Percentiles rank a stretch among this genome's conserved stretches.
Evolutionary conservation across 2,888 invertebrate species (phyloP).

Genomic region (Leptothorax acervorum): DNA sequence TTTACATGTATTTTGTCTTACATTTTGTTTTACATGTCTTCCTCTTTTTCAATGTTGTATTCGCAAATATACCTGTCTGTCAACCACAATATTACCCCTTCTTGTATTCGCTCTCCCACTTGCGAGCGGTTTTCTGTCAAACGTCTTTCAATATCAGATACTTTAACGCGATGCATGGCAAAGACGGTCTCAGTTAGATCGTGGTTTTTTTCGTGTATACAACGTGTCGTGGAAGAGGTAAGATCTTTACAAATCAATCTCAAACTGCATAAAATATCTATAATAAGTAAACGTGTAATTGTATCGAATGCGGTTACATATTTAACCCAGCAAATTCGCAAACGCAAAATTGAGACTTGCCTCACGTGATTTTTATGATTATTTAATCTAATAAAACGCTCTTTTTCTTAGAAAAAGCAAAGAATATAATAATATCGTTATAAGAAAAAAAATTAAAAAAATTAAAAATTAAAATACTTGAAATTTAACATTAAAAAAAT

Average conservation of each 20-base stretch:
- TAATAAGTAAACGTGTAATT: background rate
- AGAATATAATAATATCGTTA: background rate
- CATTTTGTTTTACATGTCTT: background rate
- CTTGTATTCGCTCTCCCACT: background rate
- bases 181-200: slow-evolving; percentile 2
- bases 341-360: background rate
- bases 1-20: background rate
- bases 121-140: background rate
- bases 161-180: background rate
- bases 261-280: background rate
- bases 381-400: background rate
- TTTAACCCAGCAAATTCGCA: background rate
- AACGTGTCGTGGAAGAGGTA: background rate
- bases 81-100: background rate
- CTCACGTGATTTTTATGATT: background rate
- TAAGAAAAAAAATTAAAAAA: background rate
- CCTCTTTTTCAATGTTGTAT: background rate
- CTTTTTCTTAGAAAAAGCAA: background rate
- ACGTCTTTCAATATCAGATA: background rate
- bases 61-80: background rate
- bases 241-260: background rate
- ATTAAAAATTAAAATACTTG: background rate
- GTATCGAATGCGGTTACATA: background rate
- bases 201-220: background rate
- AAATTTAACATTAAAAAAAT: background rate